Conservation (phyloP, 2,797 vertebrate species). For the Pseudochromis fuscus region DNA sequence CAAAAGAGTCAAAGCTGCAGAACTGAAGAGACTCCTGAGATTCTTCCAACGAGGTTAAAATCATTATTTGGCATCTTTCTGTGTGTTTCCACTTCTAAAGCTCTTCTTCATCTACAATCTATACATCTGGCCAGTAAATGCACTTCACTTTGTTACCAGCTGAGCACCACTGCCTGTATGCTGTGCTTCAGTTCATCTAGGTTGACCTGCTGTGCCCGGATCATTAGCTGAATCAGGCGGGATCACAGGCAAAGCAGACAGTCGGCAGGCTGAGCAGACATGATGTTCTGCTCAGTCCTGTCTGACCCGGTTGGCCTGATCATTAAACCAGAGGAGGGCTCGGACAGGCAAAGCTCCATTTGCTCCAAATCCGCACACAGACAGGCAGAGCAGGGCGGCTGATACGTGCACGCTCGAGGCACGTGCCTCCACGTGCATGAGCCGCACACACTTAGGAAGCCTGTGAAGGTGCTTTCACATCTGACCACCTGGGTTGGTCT, state of each 20-base stretch:
- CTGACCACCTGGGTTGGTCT: neutral
- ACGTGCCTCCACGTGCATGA: constrained; percentile 30
- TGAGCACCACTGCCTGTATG: neutral
- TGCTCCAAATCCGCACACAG: constrained; percentile 75
- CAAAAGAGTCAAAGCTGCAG: too few species aligned
- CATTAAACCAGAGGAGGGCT: constrained; percentile 36
- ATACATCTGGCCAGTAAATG: too few species aligned
- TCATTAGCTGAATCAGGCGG: constrained; percentile 11
- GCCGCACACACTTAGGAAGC: neutral
- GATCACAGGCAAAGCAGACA: constrained; percentile 15
- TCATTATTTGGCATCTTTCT: too few species aligned
- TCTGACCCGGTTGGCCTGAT: constrained; percentile 61
- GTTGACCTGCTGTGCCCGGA: constrained; percentile 11
- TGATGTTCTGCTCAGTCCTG: constrained; percentile 9
- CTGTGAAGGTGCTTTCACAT: neutral
- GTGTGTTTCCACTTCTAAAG: too few species aligned
- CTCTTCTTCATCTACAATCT: neutral
- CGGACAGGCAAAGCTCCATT: constrained; percentile 63
- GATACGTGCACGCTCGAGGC: constrained; percentile 6
- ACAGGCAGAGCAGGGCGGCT: constrained; percentile 27
- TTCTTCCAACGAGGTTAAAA: too few species aligned
- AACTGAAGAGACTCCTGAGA: too few species aligned
- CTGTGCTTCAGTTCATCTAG: neutral
- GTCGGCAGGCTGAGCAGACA: constrained; percentile 7
- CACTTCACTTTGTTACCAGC: too few species aligned